Percentiles rank a stretch among this genome's conserved stretches.
These are phyloP conservation scores for Aphis gossypii DNA, from an alignment of 1,140 invertebrate species.

Conservation along the genomic window DNA sequence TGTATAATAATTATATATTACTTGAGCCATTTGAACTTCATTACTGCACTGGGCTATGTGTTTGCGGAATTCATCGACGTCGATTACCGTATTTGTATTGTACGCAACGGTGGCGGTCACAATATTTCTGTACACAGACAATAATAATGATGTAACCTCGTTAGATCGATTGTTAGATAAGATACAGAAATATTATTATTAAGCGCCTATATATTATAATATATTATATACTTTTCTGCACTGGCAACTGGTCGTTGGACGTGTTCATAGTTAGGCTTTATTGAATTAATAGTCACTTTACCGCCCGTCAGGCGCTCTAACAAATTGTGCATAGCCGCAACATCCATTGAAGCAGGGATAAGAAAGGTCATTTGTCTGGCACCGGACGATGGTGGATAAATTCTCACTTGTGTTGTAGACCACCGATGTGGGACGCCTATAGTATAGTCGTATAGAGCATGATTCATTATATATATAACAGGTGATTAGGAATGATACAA, in stretches of 20 bases:
- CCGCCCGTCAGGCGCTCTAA: slow-evolving; percentile 79
- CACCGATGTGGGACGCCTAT: slow-evolving; percentile 75
- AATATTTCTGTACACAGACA: slow-evolving; percentile 71
- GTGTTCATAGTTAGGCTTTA: slow-evolving; percentile 72
- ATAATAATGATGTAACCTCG: slow-evolving; percentile 18
- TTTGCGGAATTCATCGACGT: slow-evolving; percentile 73
- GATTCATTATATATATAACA: not conserved
- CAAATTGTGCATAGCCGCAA: slow-evolving; percentile 74
- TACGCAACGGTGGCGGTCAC: slow-evolving; percentile 78
- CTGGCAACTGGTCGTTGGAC: not conserved
- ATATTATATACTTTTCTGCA: slow-evolving; percentile 16
- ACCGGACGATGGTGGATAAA: slow-evolving; percentile 74
- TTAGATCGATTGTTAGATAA: not conserved
- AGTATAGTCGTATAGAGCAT: not conserved
- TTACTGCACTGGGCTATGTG: slow-evolving; percentile 65
- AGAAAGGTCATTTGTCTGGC: slow-evolving; percentile 79
- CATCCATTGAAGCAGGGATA: slow-evolving; percentile 75
- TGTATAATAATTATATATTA: slow-evolving; percentile 26
- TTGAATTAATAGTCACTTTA: slow-evolving; percentile 75
- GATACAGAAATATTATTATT: not conserved
- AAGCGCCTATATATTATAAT: not conserved
- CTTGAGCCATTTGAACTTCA: not conserved
- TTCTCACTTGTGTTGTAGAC: slow-evolving; percentile 71
- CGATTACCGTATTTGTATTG: slow-evolving; percentile 72
- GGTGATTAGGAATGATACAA: not conserved